phyloP scores from a whole-genome alignment of 1,140 invertebrate genomes.

The Dreissena rostriformis region DNA sequence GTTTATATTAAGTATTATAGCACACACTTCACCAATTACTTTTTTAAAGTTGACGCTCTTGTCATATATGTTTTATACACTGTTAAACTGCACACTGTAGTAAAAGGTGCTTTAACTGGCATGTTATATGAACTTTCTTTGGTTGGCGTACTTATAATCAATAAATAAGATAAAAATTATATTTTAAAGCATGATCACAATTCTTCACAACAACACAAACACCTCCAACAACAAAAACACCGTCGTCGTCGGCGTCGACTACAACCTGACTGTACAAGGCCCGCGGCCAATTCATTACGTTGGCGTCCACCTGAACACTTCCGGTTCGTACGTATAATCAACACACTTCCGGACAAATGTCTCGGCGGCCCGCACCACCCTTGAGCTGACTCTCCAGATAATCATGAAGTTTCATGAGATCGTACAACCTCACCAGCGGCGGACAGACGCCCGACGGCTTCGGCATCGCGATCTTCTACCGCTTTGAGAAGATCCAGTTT shows the following conservation, averaged over 20 bases:
- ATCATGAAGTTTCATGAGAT: constrained; percentile 24
- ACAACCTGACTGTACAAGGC: constrained; percentile 41
- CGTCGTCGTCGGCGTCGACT: constrained; percentile 38
- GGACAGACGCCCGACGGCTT: constrained; percentile 36
- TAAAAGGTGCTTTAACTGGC: too few species aligned
- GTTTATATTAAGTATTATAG: too few species aligned
- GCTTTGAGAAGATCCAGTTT: constrained; percentile 47
- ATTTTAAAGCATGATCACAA: too few species aligned
- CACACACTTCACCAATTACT: too few species aligned
- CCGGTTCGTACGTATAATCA: constrained; percentile 4
- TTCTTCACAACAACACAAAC: too few species aligned
- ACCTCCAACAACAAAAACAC: not conserved
- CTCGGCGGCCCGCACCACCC: constrained; percentile 20
- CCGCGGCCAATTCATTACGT: not conserved
- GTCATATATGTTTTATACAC: too few species aligned
- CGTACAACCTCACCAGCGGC: constrained; percentile 45
- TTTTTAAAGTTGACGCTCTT: too few species aligned
- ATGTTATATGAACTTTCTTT: too few species aligned
- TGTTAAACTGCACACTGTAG: too few species aligned
- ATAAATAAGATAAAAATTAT: too few species aligned
- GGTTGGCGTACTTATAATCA: too few species aligned
- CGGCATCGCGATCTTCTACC: constrained; percentile 47
- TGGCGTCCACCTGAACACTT: constrained; percentile 31
- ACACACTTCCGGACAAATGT: constrained; percentile 15
- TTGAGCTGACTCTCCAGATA: constrained; percentile 34